Evolutionary conservation across 2,888 invertebrate species (phyloP), one percentile per base, ranked within the genome.

Genomic region (Amorpha juglandis): DNA sequence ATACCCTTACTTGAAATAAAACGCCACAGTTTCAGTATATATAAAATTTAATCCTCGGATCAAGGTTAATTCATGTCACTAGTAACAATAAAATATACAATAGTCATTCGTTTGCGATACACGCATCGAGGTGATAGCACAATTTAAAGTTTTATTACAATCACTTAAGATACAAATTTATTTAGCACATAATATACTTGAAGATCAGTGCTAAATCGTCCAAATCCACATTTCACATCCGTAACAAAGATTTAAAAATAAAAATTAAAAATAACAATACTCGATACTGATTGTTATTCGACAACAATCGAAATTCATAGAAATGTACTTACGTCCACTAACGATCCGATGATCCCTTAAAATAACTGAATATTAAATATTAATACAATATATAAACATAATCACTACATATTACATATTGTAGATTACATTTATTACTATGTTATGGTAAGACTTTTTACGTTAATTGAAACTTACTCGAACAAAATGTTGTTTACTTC

Each of bases 61-160:
- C 83, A 80, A 80, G 82, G 88, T 89, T 85, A 85, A 83, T 81
- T 80, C 79, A 78, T 82, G 84, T 83, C 78, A 83, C 83, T 89
- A 87, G 85, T 86, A 92, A 90, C 89, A 91, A 89, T 82, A 84
- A 83, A 89, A 91, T 92, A 89, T 90, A 91, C 90, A 88, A 78
- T 80, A 80, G 48, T 76, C 75, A 75, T 77, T 79, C 75, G 74
- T 78, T 79, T 77, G 72, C 70, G 73, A 74, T 74, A 83, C 72
- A 71, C 78, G 80, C 79, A 82, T 74, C 53, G 19, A 58, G 58
- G 47, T 3, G 27, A 27, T 55, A 58, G 55, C 21, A 55, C 33
- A 16, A 64, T 45, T 52, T 58, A 16, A 33, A 47, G 55, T 33
- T 64, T 47, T 75, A 73, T 69, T 69, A 70, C 71, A 35, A 70